Base-by-base conservation (phyloP, 2,888 invertebrate genomes). In the Drosophila algonquin region DNA sequence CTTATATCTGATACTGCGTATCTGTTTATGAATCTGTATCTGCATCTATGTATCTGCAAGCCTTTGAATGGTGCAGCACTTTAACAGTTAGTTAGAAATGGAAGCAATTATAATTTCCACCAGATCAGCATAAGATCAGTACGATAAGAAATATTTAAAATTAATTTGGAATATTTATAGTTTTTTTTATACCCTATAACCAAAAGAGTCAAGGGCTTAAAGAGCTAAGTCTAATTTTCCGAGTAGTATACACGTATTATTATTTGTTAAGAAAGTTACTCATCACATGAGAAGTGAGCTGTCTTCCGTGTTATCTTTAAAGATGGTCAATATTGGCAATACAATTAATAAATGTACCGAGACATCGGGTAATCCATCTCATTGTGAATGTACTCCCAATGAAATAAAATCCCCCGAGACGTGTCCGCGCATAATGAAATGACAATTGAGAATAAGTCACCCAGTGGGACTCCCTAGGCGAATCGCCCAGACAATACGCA, bases 381-480 rank as follows among this genome's bases (percentile, higher is more conserved):
- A 48, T 48, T n/a, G n/a, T n/a, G n/a, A n/a, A n/a, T n/a, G n/a
- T n/a, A n/a, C n/a, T n/a, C n/a, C n/a, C n/a, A n/a, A n/a, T n/a
- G n/a, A n/a, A n/a, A n/a, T n/a, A n/a, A n/a, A n/a, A n/a, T n/a
- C n/a, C n/a, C n/a, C n/a, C n/a, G n/a, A n/a, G n/a, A n/a, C n/a
- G n/a, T n/a, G n/a, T n/a, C n/a, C n/a, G n/a, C n/a, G n/a, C n/a
- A n/a, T n/a, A 46, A 44, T 30, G n/a, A 46, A 27, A 56, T 45
- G 18, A 57, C 56, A 60, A n/a, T n/a, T n/a, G n/a, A n/a, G n/a
- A 57, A 24, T 27, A 57, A 75, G 40, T 75, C 57, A 67, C 53
- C 59, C 10, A 18, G 10, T 57, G 73, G 68, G 73, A 75, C 46
- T 75, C 73, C 71, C n/a, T n/a, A n/a, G n/a, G n/a, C n/a, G n/a